Base-by-base conservation (phyloP, 2,113 vertebrate genomes). In the Anarrhichthys ocellatus region DNA sequence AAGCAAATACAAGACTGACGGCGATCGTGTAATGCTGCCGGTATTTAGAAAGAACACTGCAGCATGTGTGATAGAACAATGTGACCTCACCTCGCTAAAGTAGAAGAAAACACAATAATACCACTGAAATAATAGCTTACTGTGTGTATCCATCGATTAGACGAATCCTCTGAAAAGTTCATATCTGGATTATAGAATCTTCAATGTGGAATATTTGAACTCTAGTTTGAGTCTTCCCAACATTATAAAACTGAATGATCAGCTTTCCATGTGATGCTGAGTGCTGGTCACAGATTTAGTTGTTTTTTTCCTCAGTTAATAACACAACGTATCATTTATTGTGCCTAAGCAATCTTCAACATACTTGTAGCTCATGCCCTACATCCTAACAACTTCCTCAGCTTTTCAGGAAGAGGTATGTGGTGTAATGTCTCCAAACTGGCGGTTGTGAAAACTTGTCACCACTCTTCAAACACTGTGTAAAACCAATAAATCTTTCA, bases 301-400 rank as follows among this genome's bases (percentile, higher is more conserved):
- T 24, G 4, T n/a, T 38, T 6, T 36, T 17, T 50, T 32, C 11
- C 44, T 52, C 27, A 27, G 0, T 61, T 44, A 14, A 29, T 59
- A 44, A 29, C 2, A 5, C 22, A 59, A 61, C 14, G 27, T 15
- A 29, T 59, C 4, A 32, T 38, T 24, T 18, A 9, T 76, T 9
- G 5, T 52, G 22, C 36, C 50, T 1, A 46, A 64, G 17, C n/a
- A 65, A 27, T 27, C 27, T 56, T 38, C 7, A 36, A 6, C 29
- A 36, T 3, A 18, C 8, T 18, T 7, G 13, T 46, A 59, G 34
- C 15, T 22, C 9, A 8, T 34, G 22, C 18, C 22, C 17, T 38
- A 44, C 58, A n/a, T 40, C 42, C 50, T 71, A 7, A 63, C 32
- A 67, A 5, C 56, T 66, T 56, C 46, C 46, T 76, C 27, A 36